Base-by-base conservation (phyloP, 2,888 invertebrate species). In the Nematopogon swammerdamellus region DNA sequence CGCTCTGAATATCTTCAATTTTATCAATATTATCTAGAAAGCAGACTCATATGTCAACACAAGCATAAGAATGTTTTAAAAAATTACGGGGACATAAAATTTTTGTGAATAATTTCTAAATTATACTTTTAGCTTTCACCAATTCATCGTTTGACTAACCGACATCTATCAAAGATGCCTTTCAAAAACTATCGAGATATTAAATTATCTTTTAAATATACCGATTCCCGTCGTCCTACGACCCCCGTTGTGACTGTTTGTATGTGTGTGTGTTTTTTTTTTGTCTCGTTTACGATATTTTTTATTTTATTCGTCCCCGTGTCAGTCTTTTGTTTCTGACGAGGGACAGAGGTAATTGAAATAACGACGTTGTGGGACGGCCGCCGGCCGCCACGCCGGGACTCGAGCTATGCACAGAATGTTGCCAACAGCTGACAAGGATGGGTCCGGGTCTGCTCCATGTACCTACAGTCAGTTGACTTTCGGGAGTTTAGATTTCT, bases 271-370 rank as follows among this genome's bases (percentile, higher is more conserved):
- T n/a, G n/a, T 25, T 25, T 25, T 25, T 25, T 36, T 3, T 14
- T 14, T 14, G 36, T 4, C n/a, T 36, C 36, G 36, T 36, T 36
- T 36, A 36, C 36, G 36, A 8, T 36, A 8, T 36, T 36, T 36
- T 36, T 36, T 36, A 8, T 36, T 36, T 36, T 36, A 8, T 8
- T 14, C 11, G 11, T 8, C 36, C 6, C n/a, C 36, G 63, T 72
- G 77, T 74, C 76, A 73, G 68, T 67, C 75, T 70, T 76, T 79
- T 79, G 79, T 79, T 72, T 77, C 73, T 79, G 79, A 79, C 73
- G 71, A 74, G 70, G 79, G 77, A 67, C 65, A 56, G 58, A 58
- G 62, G 71, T 76, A 79, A 77, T 77, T 76, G 77, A 76, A 76
- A 79, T 79, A 79, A 79, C 74, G 75, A 75, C 64, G 69, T 36